Percentiles rank a stretch among this genome's conserved stretches.
Evolutionary conservation across 2,113 vertebrate genomes (phyloP).

Genomic region (Centropus unirufus): DNA sequence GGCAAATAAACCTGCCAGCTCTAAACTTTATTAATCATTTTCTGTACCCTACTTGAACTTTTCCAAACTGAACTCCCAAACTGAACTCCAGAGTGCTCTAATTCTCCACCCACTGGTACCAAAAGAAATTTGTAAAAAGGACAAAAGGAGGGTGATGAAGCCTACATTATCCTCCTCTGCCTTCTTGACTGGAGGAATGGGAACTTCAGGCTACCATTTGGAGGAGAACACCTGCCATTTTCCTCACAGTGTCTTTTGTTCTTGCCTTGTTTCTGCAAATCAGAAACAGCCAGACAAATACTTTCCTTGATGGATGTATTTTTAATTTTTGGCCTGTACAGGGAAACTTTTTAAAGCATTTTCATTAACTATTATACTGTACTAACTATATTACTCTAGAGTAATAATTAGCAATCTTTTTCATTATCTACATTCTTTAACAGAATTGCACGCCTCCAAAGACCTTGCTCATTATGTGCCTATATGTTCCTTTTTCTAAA

Average conservation of each 20-base stretch:
- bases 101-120: background rate
- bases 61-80: background rate
- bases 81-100: background rate
- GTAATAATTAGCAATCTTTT: background rate
- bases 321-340: background rate
- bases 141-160: background rate
- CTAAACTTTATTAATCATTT: slow-evolving; percentile 53
- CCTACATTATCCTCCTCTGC: background rate
- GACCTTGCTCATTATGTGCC: background rate
- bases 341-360: background rate
- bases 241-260: background rate
- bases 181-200: background rate
- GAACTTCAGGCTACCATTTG: fast-evolving
- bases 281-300: background rate
- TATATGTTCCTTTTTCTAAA: background rate
- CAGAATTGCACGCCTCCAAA: background rate
- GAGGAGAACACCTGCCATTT: background rate
- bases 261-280: background rate
- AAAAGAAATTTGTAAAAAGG: background rate
- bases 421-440: background rate
- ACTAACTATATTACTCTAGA: background rate
- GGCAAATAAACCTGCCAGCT: slow-evolving; percentile 66
- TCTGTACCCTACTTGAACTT: slow-evolving; percentile 59
- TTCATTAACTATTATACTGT: background rate
- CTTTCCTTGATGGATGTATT: background rate